phyloP scores from a whole-genome alignment of 2,888 invertebrate species.

The Philonicus albiceps region DNA sequence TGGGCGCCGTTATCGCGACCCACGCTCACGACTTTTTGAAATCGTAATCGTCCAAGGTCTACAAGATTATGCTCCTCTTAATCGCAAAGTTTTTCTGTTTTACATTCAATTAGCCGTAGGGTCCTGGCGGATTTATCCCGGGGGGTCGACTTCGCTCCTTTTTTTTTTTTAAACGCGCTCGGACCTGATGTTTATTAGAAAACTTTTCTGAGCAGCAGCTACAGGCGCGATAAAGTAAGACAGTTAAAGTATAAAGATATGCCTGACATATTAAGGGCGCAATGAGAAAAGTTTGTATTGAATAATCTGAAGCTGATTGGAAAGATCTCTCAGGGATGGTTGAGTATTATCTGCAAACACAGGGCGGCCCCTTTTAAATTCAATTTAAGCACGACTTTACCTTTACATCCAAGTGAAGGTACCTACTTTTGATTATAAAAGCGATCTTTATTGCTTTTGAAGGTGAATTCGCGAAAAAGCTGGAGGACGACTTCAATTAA shows the following conservation, averaged over 20 bases:
- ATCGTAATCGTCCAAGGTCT: conserved; percentile 7
- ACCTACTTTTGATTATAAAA: background rate
- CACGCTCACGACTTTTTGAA: conserved; percentile 1
- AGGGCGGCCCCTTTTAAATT: background rate
- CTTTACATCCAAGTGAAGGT: background rate
- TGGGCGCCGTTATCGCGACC: background rate
- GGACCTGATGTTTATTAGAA: conserved; percentile 31
- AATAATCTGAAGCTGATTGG: conserved; percentile 27
- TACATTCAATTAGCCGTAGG: conserved; percentile 35
- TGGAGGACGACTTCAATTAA: background rate
- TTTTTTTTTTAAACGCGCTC: conserved; percentile 1
- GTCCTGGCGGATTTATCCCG: background rate
- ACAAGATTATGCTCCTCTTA: conserved; percentile 28
- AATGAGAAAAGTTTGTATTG: conserved; percentile 28
- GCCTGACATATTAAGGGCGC: background rate
- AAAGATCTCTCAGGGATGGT: background rate
- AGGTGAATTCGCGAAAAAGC: background rate
- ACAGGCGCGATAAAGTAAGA: conserved; percentile 12
- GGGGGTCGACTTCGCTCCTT: background rate
- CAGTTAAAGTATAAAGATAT: conserved; percentile 8
- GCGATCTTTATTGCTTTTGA: background rate
- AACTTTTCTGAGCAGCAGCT: conserved; percentile 11
- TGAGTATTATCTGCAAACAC: background rate
- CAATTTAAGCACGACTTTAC: background rate
- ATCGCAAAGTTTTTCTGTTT: conserved; percentile 34